Conservation (phyloP, 2,797 vertebrate genomes). For the Eurystomus glaucurus region DNA sequence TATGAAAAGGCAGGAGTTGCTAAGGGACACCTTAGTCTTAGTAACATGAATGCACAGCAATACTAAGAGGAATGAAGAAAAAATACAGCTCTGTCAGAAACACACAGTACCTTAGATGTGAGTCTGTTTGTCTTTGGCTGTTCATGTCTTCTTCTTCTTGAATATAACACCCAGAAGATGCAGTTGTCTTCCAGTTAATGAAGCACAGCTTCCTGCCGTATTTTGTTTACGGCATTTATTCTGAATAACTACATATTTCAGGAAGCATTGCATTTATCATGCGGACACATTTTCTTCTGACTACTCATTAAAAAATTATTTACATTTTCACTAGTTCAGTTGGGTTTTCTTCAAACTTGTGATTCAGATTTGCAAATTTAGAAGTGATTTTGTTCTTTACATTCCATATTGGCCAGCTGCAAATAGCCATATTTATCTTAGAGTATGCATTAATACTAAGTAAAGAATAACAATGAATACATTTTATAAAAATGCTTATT, state of each 20-base stretch:
- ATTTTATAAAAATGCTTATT: background rate
- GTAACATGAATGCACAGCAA: background rate
- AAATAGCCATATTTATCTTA: background rate
- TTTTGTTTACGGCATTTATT: background rate
- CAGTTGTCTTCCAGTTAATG: background rate
- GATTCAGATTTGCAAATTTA: background rate
- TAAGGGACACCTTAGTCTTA: background rate
- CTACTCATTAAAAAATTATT: background rate
- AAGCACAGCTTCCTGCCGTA: background rate
- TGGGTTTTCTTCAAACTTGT: background rate
- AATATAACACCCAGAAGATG: background rate
- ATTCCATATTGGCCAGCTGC: background rate
- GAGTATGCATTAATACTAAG: background rate
- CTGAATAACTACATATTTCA: background rate
- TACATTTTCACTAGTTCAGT: background rate
- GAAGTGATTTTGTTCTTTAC: background rate
- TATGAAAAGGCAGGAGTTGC: background rate
- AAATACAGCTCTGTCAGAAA: background rate
- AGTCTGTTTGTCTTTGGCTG: background rate
- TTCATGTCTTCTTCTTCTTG: background rate
- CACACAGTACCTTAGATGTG: background rate
- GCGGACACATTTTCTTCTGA: background rate
- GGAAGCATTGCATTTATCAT: background rate
- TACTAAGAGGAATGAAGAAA: background rate
- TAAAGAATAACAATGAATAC: background rate